phyloP scores from a whole-genome alignment of 1,140 invertebrate species.

The Conus ventricosus region DNA sequence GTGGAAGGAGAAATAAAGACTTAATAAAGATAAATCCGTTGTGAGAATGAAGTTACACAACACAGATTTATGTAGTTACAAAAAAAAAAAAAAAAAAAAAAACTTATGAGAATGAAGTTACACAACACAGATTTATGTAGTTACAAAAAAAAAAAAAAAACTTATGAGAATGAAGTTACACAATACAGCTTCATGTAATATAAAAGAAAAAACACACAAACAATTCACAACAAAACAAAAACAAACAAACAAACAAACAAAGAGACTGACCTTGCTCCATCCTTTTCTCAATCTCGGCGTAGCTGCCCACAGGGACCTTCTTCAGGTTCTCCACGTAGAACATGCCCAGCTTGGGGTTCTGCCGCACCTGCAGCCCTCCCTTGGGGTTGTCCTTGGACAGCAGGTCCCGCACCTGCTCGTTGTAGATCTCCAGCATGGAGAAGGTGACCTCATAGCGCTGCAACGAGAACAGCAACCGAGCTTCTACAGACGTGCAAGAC shows the following conservation, averaged over 20 bases:
- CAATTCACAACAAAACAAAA: background rate
- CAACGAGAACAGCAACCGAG: background rate
- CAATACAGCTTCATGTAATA: background rate
- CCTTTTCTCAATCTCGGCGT: conserved; percentile 73
- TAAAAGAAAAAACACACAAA: background rate
- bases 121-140: no score
- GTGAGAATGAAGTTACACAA: no score
- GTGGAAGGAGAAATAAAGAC: no score
- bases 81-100: no score
- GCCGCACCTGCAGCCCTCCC: conserved; percentile 73
- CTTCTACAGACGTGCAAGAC: no score
- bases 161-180: no score
- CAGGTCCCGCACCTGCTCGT: conserved; percentile 75
- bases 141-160: no score
- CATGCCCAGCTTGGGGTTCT: conserved; percentile 73
- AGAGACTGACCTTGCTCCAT: conserved; percentile 72
- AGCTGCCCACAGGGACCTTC: conserved; percentile 74
- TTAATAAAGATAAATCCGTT: no score
- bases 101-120: no score
- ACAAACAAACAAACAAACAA: background rate
- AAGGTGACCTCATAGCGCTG: conserved; percentile 75
- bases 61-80: no score
- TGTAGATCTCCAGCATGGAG: conserved; percentile 77
- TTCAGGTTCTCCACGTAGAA: conserved; percentile 75
- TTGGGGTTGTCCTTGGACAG: conserved; percentile 73